Evolutionary conservation across 2,888 invertebrate genomes (phyloP).

Genomic region (Pristionchus fissidentatus): DNA sequence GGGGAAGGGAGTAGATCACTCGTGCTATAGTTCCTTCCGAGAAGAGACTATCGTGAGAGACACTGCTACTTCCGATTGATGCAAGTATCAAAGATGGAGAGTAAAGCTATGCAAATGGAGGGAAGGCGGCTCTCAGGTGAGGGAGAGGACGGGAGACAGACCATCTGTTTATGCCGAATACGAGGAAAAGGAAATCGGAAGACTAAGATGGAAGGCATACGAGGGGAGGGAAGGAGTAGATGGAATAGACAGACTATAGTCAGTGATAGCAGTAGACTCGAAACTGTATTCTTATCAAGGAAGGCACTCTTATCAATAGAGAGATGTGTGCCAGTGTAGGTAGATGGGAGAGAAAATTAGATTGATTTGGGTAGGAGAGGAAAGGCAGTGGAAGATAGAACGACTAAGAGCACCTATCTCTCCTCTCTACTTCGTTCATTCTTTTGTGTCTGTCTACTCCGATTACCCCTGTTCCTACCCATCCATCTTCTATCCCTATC

Average conservation of each 20-base stretch:
- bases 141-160: constrained; percentile 3
- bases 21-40: constrained; percentile 22
- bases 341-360: constrained; percentile 31
- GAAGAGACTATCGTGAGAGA: background rate
- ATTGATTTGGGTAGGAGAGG: background rate
- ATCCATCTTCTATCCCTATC: background rate
- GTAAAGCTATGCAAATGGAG: constrained; percentile 30
- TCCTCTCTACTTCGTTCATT: constrained; percentile 15
- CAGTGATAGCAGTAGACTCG: background rate
- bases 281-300: background rate
- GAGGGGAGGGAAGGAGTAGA: constrained; percentile 17
- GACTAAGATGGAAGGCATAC: constrained; percentile 38
- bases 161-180: constrained; percentile 27
- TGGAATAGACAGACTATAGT: background rate
- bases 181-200: background rate
- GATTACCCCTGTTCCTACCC: constrained; percentile 12
- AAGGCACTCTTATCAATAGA: background rate
- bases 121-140: constrained; percentile 32
- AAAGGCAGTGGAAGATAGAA: background rate
- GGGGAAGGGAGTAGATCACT: constrained; percentile 33
- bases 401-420: constrained; percentile 25
- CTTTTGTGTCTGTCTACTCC: background rate
- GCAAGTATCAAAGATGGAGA: constrained; percentile 7
- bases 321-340: constrained; percentile 3
- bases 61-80: background rate